phyloP scores from a whole-genome alignment of 2,113 vertebrate species.

The Poeciliopsis prolifica region DNA sequence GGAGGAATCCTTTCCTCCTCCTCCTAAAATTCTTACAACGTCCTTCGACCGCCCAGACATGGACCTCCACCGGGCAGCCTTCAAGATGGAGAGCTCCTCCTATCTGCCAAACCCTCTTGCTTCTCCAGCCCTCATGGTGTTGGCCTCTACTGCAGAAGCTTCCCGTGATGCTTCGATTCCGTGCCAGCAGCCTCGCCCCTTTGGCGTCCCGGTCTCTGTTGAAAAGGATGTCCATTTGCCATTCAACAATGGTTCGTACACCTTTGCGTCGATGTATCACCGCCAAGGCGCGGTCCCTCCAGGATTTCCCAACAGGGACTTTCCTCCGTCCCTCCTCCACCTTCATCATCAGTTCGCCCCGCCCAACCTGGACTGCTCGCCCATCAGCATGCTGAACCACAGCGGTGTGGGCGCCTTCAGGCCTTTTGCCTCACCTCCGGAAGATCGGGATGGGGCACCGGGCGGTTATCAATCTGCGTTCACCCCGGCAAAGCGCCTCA shows the following conservation, averaged over 20 bases:
- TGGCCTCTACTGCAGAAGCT: constrained; percentile 97
- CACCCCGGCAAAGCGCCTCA: constrained; percentile 97
- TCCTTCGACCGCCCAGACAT: constrained; percentile 72
- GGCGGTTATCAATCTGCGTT: constrained; percentile 98
- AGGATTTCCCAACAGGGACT: constrained; percentile 96
- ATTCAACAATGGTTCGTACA: constrained; percentile 98
- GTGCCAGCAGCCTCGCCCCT: constrained; percentile 95
- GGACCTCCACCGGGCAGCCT: constrained; percentile 99
- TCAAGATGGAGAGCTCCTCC: constrained; percentile 99
- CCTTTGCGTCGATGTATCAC: constrained; percentile 99
- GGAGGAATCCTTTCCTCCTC: constrained; percentile 72
- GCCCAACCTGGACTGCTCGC: constrained; percentile 97
- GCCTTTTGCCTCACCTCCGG: constrained; percentile 92
- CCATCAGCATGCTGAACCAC: constrained; percentile 98
- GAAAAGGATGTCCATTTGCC: constrained; percentile 99
- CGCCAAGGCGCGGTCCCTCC: constrained; percentile 95
- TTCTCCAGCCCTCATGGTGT: constrained; percentile 97
- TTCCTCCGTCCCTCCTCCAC: constrained; percentile 96
- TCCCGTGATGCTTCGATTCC: constrained; percentile 97
- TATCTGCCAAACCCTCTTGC: constrained; percentile 98
- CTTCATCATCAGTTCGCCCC: constrained; percentile 98
- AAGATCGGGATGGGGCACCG: constrained; percentile 91
- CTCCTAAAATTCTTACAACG: constrained; percentile 44
- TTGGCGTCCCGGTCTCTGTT: constrained; percentile 95
- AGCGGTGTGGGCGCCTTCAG: constrained; percentile 97